These are phyloP conservation scores for Chelon labrosus DNA, from an alignment of 2,797 vertebrate genomes.

Conservation along the genomic window DNA sequence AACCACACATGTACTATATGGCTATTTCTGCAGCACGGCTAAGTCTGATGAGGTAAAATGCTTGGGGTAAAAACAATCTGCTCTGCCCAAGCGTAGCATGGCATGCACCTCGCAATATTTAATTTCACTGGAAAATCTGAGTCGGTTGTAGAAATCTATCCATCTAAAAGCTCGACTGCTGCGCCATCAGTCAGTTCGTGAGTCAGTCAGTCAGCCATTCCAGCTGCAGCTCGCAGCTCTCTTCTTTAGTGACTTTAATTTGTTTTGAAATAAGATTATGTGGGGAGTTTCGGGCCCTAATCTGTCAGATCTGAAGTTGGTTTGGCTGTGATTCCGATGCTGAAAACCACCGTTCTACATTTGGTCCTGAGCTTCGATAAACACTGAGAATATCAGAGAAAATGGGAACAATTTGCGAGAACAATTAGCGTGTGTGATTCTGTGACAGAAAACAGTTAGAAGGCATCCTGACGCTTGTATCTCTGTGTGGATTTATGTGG, in stretches of 20 bases:
- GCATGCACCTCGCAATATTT: conserved; percentile 55
- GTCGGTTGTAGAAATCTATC: conserved; percentile 45
- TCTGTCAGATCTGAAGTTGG: conserved; percentile 48
- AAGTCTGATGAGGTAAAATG: conserved; percentile 47
- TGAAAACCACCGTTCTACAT: conserved; percentile 23
- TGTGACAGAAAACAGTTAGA: conserved; percentile 1
- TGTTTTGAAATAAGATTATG: conserved; percentile 54
- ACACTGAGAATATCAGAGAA: conserved; percentile 21
- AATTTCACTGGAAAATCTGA: conserved; percentile 74
- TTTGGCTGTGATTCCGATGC: conserved; percentile 28
- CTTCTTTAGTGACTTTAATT: conserved; percentile 41
- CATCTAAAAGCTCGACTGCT: conserved; percentile 35
- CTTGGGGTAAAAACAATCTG: conserved; percentile 37
- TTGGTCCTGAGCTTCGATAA: conserved; percentile 39
- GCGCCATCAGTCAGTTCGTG: conserved; percentile 28
- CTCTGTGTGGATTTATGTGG: conserved; percentile 4
- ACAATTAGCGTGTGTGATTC: background rate
- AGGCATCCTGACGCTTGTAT: background rate
- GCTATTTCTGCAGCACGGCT: conserved; percentile 5
- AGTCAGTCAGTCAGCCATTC: conserved; percentile 12
- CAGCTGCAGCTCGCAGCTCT: conserved; percentile 30
- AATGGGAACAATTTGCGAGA: conserved; percentile 23
- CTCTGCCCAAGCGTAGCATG: conserved; percentile 44
- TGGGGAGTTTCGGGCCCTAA: conserved; percentile 46
- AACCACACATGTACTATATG: background rate